Conservation (phyloP, 2,888 invertebrate species). For the Dendrolimus houi region DNA sequence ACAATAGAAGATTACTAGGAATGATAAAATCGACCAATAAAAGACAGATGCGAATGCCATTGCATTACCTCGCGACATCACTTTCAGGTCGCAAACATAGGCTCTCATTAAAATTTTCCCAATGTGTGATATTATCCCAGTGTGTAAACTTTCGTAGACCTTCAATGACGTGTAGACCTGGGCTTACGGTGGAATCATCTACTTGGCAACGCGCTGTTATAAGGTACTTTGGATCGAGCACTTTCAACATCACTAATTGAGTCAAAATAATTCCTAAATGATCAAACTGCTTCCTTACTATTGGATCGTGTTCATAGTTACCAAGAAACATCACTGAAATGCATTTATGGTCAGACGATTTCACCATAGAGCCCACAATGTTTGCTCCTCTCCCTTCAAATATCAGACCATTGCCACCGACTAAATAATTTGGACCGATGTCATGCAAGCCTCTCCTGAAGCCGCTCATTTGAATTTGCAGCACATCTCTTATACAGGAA, state of each 20-base stretch:
- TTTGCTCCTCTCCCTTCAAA: constrained; percentile 63
- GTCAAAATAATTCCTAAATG: constrained; percentile 37
- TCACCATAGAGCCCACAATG: constrained; percentile 41
- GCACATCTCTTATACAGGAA: constrained; percentile 37
- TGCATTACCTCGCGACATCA: too few relatives aligned
- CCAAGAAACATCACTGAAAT: constrained; percentile 57
- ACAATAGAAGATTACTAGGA: too few relatives aligned
- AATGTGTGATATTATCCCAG: constrained; percentile 25
- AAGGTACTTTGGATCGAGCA: constrained; percentile 33
- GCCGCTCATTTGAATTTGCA: constrained; percentile 39
- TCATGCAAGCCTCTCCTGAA: constrained; percentile 36
- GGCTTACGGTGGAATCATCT: constrained; percentile 26
- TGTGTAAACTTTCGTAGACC: constrained; percentile 19
- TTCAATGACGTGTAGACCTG: constrained; percentile 38
- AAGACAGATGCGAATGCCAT: too few relatives aligned
- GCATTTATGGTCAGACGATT: constrained; percentile 34
- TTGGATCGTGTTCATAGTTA: constrained; percentile 31
- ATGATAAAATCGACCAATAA: too few relatives aligned
- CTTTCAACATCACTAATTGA: constrained; percentile 28
- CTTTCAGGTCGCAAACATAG: constrained; percentile 15
- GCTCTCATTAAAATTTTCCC: constrained; percentile 29
- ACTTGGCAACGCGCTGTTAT: constrained; percentile 50
- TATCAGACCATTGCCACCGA: constrained; percentile 45
- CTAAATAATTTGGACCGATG: constrained; percentile 56
- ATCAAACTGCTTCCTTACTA: constrained; percentile 34